phyloP scores from a whole-genome alignment of 2,797 vertebrate species.

The Lagocephalus sceleratus region DNA sequence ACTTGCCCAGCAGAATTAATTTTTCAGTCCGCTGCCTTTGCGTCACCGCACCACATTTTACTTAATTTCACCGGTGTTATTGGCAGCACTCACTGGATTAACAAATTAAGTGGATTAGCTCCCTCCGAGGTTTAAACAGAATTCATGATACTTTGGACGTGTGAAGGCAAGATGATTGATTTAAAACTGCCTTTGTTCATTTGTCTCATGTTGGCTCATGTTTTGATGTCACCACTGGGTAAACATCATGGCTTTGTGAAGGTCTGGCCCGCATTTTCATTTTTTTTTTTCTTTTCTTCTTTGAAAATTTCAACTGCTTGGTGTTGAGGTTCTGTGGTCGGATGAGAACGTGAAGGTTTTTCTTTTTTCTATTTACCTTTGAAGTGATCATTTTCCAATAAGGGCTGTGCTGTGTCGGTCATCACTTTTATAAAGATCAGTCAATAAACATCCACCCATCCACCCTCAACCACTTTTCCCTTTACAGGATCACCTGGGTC shows the following conservation, averaged over 20 bases:
- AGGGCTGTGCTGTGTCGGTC: no score
- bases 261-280: no score
- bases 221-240: conserved; percentile 4
- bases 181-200: conserved; percentile 22
- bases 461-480: no score
- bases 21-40: conserved; percentile 29
- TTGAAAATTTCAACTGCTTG: no score
- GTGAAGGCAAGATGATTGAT: conserved; percentile 25
- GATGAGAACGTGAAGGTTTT: no score
- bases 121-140: conserved; percentile 4
- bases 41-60: conserved; percentile 27
- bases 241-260: conserved; percentile 1
- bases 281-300: no score
- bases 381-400: no score
- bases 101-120: conserved; percentile 2
- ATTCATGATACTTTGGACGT: conserved; percentile 9
- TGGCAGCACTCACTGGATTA: conserved; percentile 17
- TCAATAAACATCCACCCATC: no score
- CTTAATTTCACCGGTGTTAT: conserved; percentile 7
- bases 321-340: no score
- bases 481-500: no score
- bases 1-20: conserved; percentile 29
- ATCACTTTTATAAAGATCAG: no score
- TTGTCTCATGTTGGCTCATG: conserved; percentile 5
- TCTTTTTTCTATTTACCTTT: no score